These are phyloP conservation scores for Pasiphila rectangulata DNA, from an alignment of 2,888 invertebrate species.

Conservation along the genomic window DNA sequence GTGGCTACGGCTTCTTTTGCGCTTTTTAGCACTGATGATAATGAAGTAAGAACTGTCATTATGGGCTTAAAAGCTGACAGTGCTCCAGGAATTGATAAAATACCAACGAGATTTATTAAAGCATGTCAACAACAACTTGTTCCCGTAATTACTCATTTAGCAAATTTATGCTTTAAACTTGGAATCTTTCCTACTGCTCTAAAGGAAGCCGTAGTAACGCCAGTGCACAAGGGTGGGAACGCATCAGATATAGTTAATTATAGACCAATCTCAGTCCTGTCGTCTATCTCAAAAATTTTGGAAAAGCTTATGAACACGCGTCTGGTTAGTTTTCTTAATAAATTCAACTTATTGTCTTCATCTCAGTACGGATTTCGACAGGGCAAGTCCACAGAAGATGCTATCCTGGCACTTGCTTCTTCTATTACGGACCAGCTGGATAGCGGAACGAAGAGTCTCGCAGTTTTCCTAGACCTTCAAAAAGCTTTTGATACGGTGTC, in stretches of 20 bases:
- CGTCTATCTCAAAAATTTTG: slow-evolving; percentile 21
- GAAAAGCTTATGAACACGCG: slow-evolving; percentile 19
- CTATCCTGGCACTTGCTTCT: too few relatives aligned
- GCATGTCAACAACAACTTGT: not conserved
- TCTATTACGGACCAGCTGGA: too few relatives aligned
- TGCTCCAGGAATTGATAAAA: not conserved
- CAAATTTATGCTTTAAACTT: not conserved
- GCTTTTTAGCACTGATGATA: not conserved
- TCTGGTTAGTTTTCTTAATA: not conserved
- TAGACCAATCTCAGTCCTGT: slow-evolving; percentile 22
- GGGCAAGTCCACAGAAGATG: too few relatives aligned
- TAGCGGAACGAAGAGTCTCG: too few relatives aligned
- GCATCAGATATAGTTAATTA: slow-evolving; percentile 11
- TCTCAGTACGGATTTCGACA: too few relatives aligned
- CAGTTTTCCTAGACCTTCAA: too few relatives aligned
- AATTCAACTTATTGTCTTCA: too few relatives aligned
- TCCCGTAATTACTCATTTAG: not conserved
- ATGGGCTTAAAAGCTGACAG: not conserved
- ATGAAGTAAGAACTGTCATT: not conserved
- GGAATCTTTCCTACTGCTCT: not conserved
- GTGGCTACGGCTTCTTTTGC: not conserved
- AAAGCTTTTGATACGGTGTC: too few relatives aligned
- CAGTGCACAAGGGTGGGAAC: slow-evolving; percentile 5
- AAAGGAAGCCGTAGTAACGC: slow-evolving; percentile 3
- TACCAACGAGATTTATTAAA: not conserved